phyloP scores from a whole-genome alignment of 2,888 invertebrate genomes.

The Ormyrus nitidulus region DNA sequence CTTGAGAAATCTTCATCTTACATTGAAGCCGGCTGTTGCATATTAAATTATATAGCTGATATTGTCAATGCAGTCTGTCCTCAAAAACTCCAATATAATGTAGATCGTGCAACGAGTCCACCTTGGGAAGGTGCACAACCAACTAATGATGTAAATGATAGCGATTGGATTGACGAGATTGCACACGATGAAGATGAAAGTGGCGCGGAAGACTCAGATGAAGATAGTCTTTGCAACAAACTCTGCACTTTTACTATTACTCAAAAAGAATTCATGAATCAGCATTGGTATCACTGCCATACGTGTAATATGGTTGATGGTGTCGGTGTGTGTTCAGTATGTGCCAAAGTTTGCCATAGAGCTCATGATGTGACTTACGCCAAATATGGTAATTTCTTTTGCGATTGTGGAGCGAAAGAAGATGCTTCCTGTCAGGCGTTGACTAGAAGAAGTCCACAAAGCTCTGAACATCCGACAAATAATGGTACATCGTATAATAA shows the following conservation, averaged over 20 bases:
- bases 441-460: constrained; percentile 80
- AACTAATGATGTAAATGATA: constrained; percentile 77
- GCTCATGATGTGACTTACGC: constrained; percentile 98
- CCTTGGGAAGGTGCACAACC: constrained; percentile 85
- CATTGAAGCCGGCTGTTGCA: constrained; percentile 87
- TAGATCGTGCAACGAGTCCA: constrained; percentile 79
- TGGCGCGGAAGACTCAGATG: constrained; percentile 94
- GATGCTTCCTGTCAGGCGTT: constrained; percentile 85
- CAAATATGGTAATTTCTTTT: constrained; percentile 99
- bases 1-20: constrained; percentile 78
- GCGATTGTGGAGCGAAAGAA: constrained; percentile 98
- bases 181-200: constrained; percentile 93
- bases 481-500: constrained; percentile 63
- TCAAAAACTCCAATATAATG: constrained; percentile 60
- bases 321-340: constrained; percentile 98
- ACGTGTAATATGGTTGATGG: constrained; percentile 99
- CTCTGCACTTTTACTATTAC: constrained; percentile 98
- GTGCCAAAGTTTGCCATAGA: constrained; percentile 97
- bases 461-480: constrained; percentile 67
- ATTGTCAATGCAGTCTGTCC: constrained; percentile 79
- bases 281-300: constrained; percentile 99
- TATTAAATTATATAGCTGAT: constrained; percentile 91
- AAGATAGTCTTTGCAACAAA: constrained; percentile 92
- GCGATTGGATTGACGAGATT: constrained; percentile 91
- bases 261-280: constrained; percentile 98